Percentiles rank a stretch among this genome's conserved stretches.
Evolutionary conservation across 2,888 invertebrate species (phyloP).

Genomic region (Cryptus armator): DNA sequence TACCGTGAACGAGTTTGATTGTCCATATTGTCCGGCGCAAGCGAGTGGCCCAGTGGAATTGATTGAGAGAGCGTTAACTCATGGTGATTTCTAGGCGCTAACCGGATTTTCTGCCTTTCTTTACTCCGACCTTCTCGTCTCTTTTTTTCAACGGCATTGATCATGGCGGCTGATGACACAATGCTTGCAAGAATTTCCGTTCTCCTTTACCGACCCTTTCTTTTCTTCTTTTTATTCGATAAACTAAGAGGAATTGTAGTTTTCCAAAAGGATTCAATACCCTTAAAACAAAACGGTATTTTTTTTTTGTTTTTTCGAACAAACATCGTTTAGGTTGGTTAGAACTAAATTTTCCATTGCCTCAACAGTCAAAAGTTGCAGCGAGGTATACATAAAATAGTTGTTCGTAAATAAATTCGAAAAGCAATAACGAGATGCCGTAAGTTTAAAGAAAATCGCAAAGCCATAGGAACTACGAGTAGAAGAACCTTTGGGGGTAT

Average conservation of each 20-base stretch:
- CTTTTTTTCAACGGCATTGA: slow-evolving; percentile 1
- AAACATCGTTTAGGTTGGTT: too few species aligned
- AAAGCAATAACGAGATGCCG: slow-evolving; percentile 25
- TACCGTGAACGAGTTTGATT: slow-evolving; percentile 83
- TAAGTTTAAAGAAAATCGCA: slow-evolving; percentile 6
- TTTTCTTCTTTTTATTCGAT: not conserved
- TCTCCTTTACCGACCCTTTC: not conserved
- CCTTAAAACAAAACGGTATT: not conserved
- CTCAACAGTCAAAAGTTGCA: not conserved
- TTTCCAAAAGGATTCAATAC: not conserved
- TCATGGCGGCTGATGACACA: not conserved
- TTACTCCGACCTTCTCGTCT: slow-evolving; percentile 17
- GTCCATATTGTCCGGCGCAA: slow-evolving; percentile 82
- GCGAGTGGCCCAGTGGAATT: slow-evolving; percentile 28
- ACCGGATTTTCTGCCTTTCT: slow-evolving; percentile 46
- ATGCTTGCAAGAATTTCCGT: slow-evolving; percentile 2
- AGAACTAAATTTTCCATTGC: too few species aligned
- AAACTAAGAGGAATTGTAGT: not conserved
- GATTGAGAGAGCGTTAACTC: slow-evolving; percentile 71
- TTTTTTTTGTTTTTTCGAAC: too few species aligned
- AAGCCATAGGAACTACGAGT: not conserved
- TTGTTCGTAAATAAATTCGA: slow-evolving; percentile 9
- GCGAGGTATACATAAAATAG: not conserved
- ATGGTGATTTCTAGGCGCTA: slow-evolving; percentile 79
- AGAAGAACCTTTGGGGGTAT: not conserved